Evolutionary conservation across 2,113 vertebrate species (phyloP).

Genomic region (Pithys albifrons): DNA sequence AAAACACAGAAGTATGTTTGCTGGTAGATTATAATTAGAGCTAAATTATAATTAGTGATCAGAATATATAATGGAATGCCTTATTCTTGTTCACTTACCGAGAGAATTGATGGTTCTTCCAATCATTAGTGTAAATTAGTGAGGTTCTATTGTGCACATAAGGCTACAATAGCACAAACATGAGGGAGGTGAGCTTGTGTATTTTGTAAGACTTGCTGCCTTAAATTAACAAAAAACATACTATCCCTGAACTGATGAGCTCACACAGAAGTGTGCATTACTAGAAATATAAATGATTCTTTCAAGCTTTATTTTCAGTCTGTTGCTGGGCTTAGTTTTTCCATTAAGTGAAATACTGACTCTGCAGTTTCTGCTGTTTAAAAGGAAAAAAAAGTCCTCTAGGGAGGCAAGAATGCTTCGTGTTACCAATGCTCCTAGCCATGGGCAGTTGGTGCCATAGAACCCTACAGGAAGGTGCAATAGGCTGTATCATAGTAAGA

Average conservation of each 20-base stretch:
- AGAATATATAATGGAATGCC: slow-evolving; percentile 62
- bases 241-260: not conserved
- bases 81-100: slow-evolving; percentile 53
- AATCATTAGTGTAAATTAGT: slow-evolving; percentile 55
- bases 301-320: slow-evolving; percentile 3
- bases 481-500: not conserved
- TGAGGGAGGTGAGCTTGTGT: slow-evolving; percentile 38
- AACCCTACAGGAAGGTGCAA: not conserved
- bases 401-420: slow-evolving; percentile 25
- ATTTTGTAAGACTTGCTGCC: slow-evolving; percentile 56
- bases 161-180: slow-evolving; percentile 52
- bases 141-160: slow-evolving; percentile 46
- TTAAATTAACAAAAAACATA: slow-evolving; percentile 16
- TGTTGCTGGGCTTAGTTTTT: slow-evolving; percentile 23
- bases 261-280: not conserved
- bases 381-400: not conserved
- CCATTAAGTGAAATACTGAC: not conserved
- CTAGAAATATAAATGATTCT: not conserved
- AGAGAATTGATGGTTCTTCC: slow-evolving; percentile 57
- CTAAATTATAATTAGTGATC: slow-evolving; percentile 48
- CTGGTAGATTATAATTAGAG: slow-evolving; percentile 64
- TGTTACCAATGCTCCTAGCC: not conserved
- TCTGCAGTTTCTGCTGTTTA: slow-evolving; percentile 25
- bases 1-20: slow-evolving; percentile 60
- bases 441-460: slow-evolving; percentile 5